Base-by-base conservation (phyloP, 2,113 vertebrate species). In the Ophiodon elongatus region DNA sequence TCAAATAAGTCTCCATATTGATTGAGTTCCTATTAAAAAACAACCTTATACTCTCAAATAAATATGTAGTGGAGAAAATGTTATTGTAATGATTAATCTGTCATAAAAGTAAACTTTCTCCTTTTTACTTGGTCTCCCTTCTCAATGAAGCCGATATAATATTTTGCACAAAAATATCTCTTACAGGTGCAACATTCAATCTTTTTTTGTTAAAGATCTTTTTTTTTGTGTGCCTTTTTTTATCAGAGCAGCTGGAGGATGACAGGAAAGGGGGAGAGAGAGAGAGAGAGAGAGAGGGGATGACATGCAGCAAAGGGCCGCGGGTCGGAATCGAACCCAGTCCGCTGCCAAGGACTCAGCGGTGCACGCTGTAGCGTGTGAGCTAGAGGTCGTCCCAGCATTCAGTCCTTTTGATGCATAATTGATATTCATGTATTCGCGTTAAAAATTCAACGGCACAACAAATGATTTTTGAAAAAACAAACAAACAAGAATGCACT, bases 381-480 rank as follows among this genome's bases (percentile, higher is more conserved):
- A 27, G 56, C 56, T 57, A 29, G 56, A 59, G 13, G 56, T 29
- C 56, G 56, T 59, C 25, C 11, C 21, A 41, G 31, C 65, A 25
- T 70, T 79, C 73, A 82, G 6, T 64, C 31, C 62, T 29, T 17
- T 56, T 66, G 66, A 83, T 85, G 79, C 67, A 82, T 81, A 76
- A 89, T 87, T 88, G 47, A 89, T 75, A 47, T 57, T 65, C 43
- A 82, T 87, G 80, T 87, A 50, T 31, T 17, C 23, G 3, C 10
- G 9, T 64, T 14, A 39, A 64, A 64, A 37, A 88, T 86, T 86
- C 33, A 90, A 71, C 64, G 83, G 68, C 76, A 45, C 39, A 67
- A 90, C 80, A 89, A 88, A 84, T 62, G 10, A 78, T 76, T 70
- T 69, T 33, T 17, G 37, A 79, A 66, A 87, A 79, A 29, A 57